These are phyloP conservation scores for Sorex araneus DNA, from an alignment of 2,113 vertebrate species.

Conservation along the genomic window DNA sequence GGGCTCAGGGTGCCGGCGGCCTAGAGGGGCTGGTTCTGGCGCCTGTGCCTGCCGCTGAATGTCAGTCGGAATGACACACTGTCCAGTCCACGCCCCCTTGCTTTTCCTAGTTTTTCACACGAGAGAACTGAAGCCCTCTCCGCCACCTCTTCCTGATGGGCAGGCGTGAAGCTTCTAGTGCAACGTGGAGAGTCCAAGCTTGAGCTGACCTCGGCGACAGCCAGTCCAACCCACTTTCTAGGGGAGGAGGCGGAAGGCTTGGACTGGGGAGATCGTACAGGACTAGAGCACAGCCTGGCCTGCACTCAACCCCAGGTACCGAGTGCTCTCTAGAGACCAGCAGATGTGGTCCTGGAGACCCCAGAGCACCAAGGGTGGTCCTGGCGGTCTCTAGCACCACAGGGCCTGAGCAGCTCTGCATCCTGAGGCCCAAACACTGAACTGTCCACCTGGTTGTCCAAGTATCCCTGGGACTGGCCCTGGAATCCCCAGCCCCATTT, in stretches of 20 bases:
- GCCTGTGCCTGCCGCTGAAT: slow-evolving; percentile 32
- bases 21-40: background rate
- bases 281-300: too few species aligned
- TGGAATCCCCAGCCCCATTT: too few species aligned
- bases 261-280: background rate
- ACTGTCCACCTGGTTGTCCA: too few species aligned
- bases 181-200: background rate
- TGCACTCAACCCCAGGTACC: too few species aligned
- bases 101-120: background rate
- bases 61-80: slow-evolving; percentile 62
- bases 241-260: background rate
- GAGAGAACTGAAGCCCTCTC: slow-evolving; percentile 12
- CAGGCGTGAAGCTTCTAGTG: background rate
- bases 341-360: too few species aligned
- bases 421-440: too few species aligned
- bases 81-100: background rate
- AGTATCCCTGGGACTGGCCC: too few species aligned
- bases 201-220: slow-evolving; percentile 41
- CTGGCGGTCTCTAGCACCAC: too few species aligned
- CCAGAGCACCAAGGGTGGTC: too few species aligned
- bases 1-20: background rate
- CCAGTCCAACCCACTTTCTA: slow-evolving; percentile 10
- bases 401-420: too few species aligned
- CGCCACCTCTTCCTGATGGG: background rate
- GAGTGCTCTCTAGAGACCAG: too few species aligned